Evolutionary conservation across 2,797 vertebrate species (phyloP), one percentile per base, ranked within the genome.

Genomic region (Channallabes apus): DNA sequence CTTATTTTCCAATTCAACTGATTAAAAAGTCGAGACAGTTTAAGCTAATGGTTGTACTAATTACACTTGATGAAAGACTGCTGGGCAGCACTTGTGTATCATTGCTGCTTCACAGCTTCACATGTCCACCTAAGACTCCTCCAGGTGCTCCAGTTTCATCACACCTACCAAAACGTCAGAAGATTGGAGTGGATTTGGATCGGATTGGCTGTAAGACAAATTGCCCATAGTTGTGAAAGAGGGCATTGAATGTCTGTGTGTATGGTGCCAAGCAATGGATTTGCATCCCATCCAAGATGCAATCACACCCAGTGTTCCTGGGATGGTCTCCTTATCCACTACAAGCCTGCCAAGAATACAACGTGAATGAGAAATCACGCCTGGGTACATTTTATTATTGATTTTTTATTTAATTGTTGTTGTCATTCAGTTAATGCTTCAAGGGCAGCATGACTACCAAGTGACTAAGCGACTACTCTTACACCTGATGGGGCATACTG

Each of bases 21-120:
- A 78, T 84, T 41, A 59, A 79, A 79, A 46, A 69, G 7, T 14
- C 46, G 14, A 20, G 22, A 56, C 18, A 22, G 15, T 64, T 12
- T 65, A 80, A 85, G 56, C 9, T 18, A 38, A 46, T 41, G 46
- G 58, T 41, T 59, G 68, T 6, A 24, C 69, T 65, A 67, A 81
- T 75, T 76, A 29, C 29, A 17, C 61, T 76, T 82, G 69, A 80
- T 80, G 59, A 80, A 67, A 27, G 77, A 41, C 35, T 64, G 35
- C 35, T 62, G 58, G 56, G 20, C 29, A 3, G 54, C 77, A 62
- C 32, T 2, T 27, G 46, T 6, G 71, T 54, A 6, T 12, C 32
- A 46, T 11, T 73, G 22, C 41, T n/a, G 24, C 54, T 17, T 35
- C 54, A 35, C 18, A 35, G 54, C 54, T 22, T 24, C n/a, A n/a